These are phyloP conservation scores for Chaenodraco wilsoni DNA, from an alignment of 2,797 vertebrate genomes.

Conservation along the genomic window DNA sequence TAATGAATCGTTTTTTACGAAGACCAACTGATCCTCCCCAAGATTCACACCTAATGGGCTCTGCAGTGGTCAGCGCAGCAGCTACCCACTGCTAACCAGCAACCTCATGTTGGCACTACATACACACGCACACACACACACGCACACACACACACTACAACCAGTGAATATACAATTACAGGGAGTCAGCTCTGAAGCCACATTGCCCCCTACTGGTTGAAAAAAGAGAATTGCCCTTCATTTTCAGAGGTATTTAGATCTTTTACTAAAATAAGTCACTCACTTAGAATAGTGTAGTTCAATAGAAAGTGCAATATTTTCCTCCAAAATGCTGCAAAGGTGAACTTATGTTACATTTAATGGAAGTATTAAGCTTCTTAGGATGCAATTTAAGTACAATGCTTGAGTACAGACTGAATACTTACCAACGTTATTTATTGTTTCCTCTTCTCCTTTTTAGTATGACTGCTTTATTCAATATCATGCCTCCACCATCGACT, in stretches of 20 bases:
- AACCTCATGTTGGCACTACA: constrained; percentile 49
- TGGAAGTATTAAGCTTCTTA: neutral
- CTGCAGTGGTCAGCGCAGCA: constrained; percentile 69
- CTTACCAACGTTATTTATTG: neutral
- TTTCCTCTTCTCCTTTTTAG: neutral
- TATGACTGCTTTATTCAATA: neutral
- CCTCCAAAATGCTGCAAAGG: neutral
- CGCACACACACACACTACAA: neutral
- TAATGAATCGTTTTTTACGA: too few relatives aligned
- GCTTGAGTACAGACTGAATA: neutral
- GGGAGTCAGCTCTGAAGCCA: constrained; percentile 38
- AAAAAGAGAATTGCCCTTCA: neutral
- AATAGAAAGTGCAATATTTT: neutral
- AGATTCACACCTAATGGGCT: constrained; percentile 41
- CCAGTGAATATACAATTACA: neutral
- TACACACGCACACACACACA: constrained; percentile 3
- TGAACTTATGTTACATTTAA: neutral
- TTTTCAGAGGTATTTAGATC: neutral
- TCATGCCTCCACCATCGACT: neutral
- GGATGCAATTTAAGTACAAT: neutral
- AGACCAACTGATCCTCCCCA: neutral
- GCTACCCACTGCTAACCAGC: constrained; percentile 58
- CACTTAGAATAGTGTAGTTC: neutral
- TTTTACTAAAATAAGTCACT: neutral
- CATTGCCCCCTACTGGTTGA: constrained; percentile 69